phyloP scores from a whole-genome alignment of 92 coral and sea anemone species.

The Hydrozoanthus gracilis region DNA sequence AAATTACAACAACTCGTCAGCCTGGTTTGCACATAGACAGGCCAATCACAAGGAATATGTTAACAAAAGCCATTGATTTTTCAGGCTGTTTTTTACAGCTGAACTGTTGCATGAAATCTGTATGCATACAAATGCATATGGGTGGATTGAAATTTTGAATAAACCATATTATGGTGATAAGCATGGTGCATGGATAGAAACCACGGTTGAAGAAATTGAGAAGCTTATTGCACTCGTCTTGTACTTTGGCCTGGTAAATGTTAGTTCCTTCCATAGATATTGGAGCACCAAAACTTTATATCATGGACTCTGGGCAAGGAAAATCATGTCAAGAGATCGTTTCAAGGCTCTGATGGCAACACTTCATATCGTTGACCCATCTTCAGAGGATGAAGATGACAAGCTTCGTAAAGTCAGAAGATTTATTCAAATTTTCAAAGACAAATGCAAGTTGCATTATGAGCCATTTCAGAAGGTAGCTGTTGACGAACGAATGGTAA shows the following conservation, averaged over 20 bases:
- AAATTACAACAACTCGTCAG: conserved; percentile 58
- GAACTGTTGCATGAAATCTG: conserved; percentile 49
- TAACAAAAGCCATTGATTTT: conserved; percentile 69
- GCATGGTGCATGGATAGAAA: conserved; percentile 68
- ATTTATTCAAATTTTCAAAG: conserved; percentile 55
- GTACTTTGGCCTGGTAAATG: conserved; percentile 68
- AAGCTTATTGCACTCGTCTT: conserved; percentile 63
- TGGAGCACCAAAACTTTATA: conserved; percentile 74
- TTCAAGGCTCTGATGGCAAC: conserved; percentile 75
- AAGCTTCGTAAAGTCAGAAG: conserved; percentile 62
- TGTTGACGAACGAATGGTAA: conserved; percentile 74
- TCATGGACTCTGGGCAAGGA: conserved; percentile 72
- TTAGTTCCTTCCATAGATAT: conserved; percentile 56
- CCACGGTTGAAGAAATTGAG: conserved; percentile 61
- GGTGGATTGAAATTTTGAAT: conserved; percentile 46
- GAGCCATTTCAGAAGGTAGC: conserved; percentile 67
- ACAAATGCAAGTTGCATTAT: conserved; percentile 54
- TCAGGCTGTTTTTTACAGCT: conserved; percentile 60
- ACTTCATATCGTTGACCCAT: conserved; percentile 64
- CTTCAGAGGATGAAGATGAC: conserved; percentile 50
- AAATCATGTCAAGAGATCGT: conserved; percentile 50
- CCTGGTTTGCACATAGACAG: conserved; percentile 63
- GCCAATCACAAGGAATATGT: conserved; percentile 51
- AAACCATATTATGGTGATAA: conserved; percentile 63
- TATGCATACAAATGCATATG: conserved; percentile 69